Percentiles rank a stretch among this genome's conserved stretches.
phyloP scores from a whole-genome alignment of 2,888 invertebrate genomes.

The Drosophila borealis region DNA sequence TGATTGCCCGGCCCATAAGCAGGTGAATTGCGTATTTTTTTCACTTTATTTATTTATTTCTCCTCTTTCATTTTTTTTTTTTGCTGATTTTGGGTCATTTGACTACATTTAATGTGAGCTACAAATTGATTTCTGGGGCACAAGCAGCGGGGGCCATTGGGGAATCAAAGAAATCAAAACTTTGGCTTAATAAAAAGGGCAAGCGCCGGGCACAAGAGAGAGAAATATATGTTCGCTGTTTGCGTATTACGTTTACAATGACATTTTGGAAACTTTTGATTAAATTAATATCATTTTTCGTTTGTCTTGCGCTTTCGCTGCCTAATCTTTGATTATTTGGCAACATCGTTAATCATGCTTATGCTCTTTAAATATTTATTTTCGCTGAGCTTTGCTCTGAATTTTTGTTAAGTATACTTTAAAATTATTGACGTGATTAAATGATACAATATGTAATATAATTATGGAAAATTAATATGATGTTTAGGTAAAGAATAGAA shows the following conservation, averaged over 20 bases:
- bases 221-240: too few relatives aligned
- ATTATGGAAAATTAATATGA: too few relatives aligned
- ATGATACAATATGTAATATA: too few relatives aligned
- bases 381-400: background rate
- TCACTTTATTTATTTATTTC: conserved; percentile 9
- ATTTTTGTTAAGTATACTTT: too few relatives aligned
- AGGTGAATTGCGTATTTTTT: conserved; percentile 42
- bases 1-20: conserved; percentile 57
- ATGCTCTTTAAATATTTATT: background rate
- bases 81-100: conserved; percentile 56
- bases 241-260: background rate
- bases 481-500: too few relatives aligned
- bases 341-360: conserved; percentile 24
- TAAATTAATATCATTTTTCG: conserved; percentile 13
- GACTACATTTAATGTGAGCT: conserved; percentile 22
- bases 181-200: background rate
- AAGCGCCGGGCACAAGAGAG: too few relatives aligned
- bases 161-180: conserved; percentile 2
- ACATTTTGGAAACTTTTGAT: conserved; percentile 9
- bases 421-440: too few relatives aligned
- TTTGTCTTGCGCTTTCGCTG: background rate
- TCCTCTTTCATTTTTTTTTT: conserved; percentile 6
- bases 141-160: background rate
- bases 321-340: background rate
- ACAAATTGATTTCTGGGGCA: conserved; percentile 16